Base-by-base conservation (phyloP, 2,888 invertebrate genomes). In the Melanchra persicariae region DNA sequence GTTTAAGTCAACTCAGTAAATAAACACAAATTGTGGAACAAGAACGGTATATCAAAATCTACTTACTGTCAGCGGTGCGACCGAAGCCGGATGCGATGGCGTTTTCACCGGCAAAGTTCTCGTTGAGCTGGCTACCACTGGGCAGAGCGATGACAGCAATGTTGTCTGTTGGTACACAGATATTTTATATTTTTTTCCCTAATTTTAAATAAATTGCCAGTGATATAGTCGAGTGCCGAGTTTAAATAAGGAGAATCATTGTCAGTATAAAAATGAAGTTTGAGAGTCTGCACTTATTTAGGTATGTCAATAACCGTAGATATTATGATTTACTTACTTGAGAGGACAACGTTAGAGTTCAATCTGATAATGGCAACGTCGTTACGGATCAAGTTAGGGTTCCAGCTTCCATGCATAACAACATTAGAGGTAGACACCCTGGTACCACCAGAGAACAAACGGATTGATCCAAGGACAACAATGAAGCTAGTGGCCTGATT, bases 1-100 rank as follows among this genome's bases (percentile, higher is more conserved):
- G 6, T 61, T 88, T 6, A 6, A 60, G 81, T 2, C 40, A 15
- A 15, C 5, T 15, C 40, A 40, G 15, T 40, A 15, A 40, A 37
- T 37, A 37, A 37, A 37, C 1, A 37, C 9, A 9, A 10, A 37
- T 8, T n/a, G n/a, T n/a, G n/a, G n/a, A n/a, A n/a, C n/a, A n/a
- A 37, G 0, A 37, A 37, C 12, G n/a, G n/a, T 7, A n/a, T 34
- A 12, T 34, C 34, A n/a, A 34, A 55, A n/a, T 34, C n/a, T 47
- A 8, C 49, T 57, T 61, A 78, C 74, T 8, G 30, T 74, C 74
- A n/a, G 60, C 59, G 10, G 86, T 89, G 6, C 74, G 59, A 51
- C 94, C 94, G 64, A 89, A 94, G 45, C 94, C 94, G 22, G 93
- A 91, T 26, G 93, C 93, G 51, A 86, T 60, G 43, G 89, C 93